phyloP scores from a whole-genome alignment of 2,797 vertebrate genomes.

The Basileuterus tristriatus region DNA sequence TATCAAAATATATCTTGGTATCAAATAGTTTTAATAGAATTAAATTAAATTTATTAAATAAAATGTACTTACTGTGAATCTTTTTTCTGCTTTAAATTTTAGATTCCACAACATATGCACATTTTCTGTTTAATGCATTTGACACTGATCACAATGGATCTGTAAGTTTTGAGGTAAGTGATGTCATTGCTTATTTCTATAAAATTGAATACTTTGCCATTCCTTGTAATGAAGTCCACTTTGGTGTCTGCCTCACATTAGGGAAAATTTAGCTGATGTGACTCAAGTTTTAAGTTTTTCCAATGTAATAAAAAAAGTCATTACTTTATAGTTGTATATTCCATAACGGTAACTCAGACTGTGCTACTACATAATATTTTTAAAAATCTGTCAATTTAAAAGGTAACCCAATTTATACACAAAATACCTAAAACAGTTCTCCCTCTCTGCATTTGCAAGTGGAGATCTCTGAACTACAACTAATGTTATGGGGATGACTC shows the following conservation, averaged over 20 bases:
- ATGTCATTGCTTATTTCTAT: not conserved
- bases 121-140: constrained; percentile 98
- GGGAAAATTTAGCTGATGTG: not conserved
- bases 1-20: not conserved
- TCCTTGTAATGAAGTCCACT: not conserved
- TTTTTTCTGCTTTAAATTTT: constrained; percentile 53
- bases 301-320: not conserved
- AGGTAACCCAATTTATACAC: not conserved
- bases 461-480: not conserved
- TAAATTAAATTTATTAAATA: not conserved
- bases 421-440: not conserved
- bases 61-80: not conserved
- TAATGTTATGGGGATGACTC: not conserved
- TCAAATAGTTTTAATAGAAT: not conserved
- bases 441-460: not conserved
- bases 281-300: not conserved
- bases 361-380: not conserved
- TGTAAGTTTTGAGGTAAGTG: constrained; percentile 97
- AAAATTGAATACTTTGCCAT: not conserved
- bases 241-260: not conserved
- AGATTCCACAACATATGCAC: constrained; percentile 97
- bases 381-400: not conserved
- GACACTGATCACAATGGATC: constrained; percentile 98
- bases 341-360: not conserved
- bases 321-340: not conserved